Conservation (phyloP, 2,113 vertebrate species). For the Scalopus aquaticus region DNA sequence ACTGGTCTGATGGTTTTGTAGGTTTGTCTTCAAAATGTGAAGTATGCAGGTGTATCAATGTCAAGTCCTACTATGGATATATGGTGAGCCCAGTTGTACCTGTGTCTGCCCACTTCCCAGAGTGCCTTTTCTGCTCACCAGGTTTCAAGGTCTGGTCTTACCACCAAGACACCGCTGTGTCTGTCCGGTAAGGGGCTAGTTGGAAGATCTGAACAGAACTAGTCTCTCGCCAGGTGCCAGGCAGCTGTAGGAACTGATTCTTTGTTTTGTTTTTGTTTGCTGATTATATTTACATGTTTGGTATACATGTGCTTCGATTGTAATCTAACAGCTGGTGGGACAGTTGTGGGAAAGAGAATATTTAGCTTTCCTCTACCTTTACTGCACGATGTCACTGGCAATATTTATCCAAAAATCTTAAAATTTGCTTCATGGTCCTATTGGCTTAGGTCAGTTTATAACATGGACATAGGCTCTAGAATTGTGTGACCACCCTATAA, state of each 20-base stretch:
- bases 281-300: not conserved
- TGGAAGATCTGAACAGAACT: not conserved
- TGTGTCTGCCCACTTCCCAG: not conserved
- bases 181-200: not conserved
- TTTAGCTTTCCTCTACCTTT: not conserved
- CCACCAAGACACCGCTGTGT: not conserved
- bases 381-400: not conserved
- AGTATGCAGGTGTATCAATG: no score
- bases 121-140: not conserved
- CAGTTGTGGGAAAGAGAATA: not conserved
- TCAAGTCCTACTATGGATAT: no score
- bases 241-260: not conserved
- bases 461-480: not conserved
- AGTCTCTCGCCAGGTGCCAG: not conserved
- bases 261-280: not conserved
- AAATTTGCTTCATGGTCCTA: not conserved
- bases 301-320: not conserved
- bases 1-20: no score
- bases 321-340: not conserved
- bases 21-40: no score
- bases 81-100: no score
- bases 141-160: not conserved
- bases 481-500: not conserved
- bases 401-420: not conserved
- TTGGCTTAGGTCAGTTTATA: not conserved